Conservation (phyloP, 2,113 vertebrate genomes). For the Sceloporus undulatus region DNA sequence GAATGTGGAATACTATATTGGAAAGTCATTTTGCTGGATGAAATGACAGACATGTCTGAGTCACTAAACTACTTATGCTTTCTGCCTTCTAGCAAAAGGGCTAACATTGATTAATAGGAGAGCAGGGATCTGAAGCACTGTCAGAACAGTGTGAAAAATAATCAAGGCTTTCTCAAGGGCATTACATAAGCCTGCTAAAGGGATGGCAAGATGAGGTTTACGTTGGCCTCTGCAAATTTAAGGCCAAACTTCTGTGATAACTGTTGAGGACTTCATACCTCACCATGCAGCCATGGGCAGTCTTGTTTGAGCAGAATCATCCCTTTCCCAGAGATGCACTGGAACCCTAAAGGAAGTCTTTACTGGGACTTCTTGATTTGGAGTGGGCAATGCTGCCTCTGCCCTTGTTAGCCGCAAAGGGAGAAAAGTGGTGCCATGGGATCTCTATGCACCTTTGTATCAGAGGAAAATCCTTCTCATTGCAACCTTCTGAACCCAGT, state of each 20-base stretch:
- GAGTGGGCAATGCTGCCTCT: not conserved
- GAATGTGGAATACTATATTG: not conserved
- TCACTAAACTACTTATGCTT: constrained; percentile 22
- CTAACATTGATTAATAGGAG: constrained; percentile 31
- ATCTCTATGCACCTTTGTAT: not conserved
- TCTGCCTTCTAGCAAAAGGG: constrained; percentile 19
- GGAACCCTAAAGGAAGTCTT: not conserved
- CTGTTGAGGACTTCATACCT: constrained; percentile 1
- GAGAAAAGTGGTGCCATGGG: no score
- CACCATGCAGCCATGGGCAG: not conserved
- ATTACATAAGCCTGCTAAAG: not conserved
- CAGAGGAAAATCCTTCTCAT: not conserved
- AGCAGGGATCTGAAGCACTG: constrained; percentile 26
- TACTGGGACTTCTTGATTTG: not conserved
- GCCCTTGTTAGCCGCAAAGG: not conserved
- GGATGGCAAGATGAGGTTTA: not conserved
- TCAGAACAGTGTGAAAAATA: constrained; percentile 28
- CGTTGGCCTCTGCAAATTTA: not conserved
- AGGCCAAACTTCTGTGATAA: not conserved
- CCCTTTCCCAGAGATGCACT: not conserved
- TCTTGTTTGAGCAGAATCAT: not conserved
- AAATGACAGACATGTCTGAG: constrained; percentile 25
- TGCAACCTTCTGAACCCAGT: not conserved
- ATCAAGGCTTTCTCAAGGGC: constrained; percentile 19
- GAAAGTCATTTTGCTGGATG: constrained; percentile 18